A percentile compares a stretch with the other conserved stretches of the same genome.
Evolutionary conservation across 2,113 vertebrate species (phyloP).

Genomic region (Guaruba guarouba): DNA sequence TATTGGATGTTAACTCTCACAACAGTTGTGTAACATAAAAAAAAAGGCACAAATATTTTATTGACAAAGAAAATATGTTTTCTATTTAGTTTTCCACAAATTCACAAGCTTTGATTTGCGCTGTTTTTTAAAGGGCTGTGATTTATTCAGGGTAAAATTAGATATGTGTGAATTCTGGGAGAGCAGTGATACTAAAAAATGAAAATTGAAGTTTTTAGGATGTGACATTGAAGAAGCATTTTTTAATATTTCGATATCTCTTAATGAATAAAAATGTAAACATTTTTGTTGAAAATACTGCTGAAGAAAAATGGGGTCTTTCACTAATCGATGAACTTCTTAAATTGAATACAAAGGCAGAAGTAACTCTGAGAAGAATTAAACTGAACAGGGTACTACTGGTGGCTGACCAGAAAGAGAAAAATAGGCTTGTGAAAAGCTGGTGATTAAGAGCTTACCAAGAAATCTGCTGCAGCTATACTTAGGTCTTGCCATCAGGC

Average conservation of each 20-base stretch:
- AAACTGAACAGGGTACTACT: not conserved
- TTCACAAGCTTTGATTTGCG: not conserved
- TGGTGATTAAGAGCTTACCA: not conserved
- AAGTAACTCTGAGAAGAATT: not conserved
- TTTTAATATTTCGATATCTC: not conserved
- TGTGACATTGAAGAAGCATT: not conserved
- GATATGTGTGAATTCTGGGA: not conserved
- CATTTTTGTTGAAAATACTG: not conserved
- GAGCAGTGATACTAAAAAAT: not conserved
- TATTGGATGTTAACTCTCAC: not conserved
- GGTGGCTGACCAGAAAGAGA: not conserved
- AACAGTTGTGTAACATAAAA: not conserved
- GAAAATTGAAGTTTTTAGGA: not conserved
- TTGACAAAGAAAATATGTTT: not conserved
- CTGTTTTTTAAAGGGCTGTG: not conserved
- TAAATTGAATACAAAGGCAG: not conserved
- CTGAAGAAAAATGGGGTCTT: not conserved
- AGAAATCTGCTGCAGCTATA: not conserved
- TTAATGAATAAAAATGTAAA: not conserved
- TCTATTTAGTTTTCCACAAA: not conserved
- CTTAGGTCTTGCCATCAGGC: not conserved
- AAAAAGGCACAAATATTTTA: not conserved
- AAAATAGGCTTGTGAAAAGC: not conserved
- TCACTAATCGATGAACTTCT: not conserved
- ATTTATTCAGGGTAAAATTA: not conserved